Conservation (phyloP, 1,140 invertebrate species). For the Drosophila subobscura region DNA sequence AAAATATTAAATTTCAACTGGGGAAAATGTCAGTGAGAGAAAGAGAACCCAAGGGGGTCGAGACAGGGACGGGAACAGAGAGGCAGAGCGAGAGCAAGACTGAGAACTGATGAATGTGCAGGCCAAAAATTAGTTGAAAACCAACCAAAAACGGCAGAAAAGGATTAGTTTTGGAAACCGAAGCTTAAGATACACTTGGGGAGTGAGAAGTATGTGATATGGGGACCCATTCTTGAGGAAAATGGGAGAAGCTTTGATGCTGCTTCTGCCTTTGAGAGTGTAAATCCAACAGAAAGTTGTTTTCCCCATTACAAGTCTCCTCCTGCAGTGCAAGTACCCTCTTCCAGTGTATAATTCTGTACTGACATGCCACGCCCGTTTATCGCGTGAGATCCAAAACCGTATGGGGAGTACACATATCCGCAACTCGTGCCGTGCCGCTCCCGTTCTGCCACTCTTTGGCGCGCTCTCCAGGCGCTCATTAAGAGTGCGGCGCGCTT, state of each 20-base stretch:
- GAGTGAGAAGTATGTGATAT: too few relatives aligned
- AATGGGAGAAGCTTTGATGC: too few relatives aligned
- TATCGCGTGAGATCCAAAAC: constrained; percentile 59
- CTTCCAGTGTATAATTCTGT: too few relatives aligned
- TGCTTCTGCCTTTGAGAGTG: too few relatives aligned
- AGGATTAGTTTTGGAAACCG: neutral
- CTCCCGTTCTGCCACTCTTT: neutral
- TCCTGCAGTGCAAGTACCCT: too few relatives aligned
- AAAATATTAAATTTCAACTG: constrained; percentile 74
- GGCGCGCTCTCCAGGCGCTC: constrained; percentile 66
- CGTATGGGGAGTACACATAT: constrained; percentile 1
- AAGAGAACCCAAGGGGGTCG: constrained; percentile 1
- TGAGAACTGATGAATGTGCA: constrained; percentile 70
- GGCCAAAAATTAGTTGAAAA: constrained; percentile 60
- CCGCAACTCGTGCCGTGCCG: constrained; percentile 16
- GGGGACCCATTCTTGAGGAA: too few relatives aligned
- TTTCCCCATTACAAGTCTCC: too few relatives aligned
- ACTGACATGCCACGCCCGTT: constrained; percentile 63
- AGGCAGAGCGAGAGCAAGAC: constrained; percentile 47
- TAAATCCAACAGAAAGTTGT: too few relatives aligned
- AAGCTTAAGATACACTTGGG: too few relatives aligned
- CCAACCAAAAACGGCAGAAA: constrained; percentile 34
- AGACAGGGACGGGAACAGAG: constrained; percentile 62
- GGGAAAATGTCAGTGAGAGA: constrained; percentile 11
- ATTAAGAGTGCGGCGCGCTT: constrained; percentile 71